These are phyloP conservation scores for Drosophila equinoxialis DNA, from an alignment of 1,140 invertebrate species.

Conservation along the genomic window DNA sequence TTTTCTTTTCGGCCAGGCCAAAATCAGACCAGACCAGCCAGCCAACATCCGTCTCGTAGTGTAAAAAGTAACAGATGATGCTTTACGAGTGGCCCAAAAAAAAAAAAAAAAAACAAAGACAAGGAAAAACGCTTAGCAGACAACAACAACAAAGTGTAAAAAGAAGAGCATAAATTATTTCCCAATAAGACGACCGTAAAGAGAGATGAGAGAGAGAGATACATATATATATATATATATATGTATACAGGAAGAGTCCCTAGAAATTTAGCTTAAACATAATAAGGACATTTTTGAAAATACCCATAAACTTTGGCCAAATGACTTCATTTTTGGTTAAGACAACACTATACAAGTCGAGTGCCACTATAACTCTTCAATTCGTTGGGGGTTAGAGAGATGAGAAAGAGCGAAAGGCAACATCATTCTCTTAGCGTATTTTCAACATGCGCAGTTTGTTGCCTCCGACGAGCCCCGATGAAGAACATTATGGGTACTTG, in stretches of 20 bases:
- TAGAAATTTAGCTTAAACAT: constrained; percentile 10
- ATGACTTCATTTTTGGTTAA: constrained; percentile 14
- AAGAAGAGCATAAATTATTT: constrained; percentile 44
- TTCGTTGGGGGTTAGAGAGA: constrained; percentile 21
- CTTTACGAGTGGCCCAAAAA: constrained; percentile 41
- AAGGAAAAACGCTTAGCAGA: constrained; percentile 10
- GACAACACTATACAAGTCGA: neutral
- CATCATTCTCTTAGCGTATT: constrained; percentile 40
- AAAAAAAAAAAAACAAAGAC: constrained; percentile 24
- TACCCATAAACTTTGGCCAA: constrained; percentile 12
- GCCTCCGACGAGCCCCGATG: neutral
- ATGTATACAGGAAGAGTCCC: constrained; percentile 30
- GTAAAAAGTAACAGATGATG: constrained; percentile 37
- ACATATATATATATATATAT: neutral
- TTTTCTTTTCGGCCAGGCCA: constrained; percentile 25
- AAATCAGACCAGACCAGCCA: constrained; percentile 3
- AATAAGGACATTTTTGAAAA: constrained; percentile 13
- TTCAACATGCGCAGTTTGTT: constrained; percentile 45
- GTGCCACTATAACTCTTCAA: constrained; percentile 5
- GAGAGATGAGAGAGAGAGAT: neutral
- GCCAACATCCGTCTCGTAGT: constrained; percentile 9
- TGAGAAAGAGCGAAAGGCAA: constrained; percentile 25
- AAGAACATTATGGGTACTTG: too few relatives aligned
- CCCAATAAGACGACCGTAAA: constrained; percentile 16
- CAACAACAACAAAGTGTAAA: constrained; percentile 21